Conservation (phyloP, 2,797 vertebrate species). For the Darevskia nairensis region DNA sequence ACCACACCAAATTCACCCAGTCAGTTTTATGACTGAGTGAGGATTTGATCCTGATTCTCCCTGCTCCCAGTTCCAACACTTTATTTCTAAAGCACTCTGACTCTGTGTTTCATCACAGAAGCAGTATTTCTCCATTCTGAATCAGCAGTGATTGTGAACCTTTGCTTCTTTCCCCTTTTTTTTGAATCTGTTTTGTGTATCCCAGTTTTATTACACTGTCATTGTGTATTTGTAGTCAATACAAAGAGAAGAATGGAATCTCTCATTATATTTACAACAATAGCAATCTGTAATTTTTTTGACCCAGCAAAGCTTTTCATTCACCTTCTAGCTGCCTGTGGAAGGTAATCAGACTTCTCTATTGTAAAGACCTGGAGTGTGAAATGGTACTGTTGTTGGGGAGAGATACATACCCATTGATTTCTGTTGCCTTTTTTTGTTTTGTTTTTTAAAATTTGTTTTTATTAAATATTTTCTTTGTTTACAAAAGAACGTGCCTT, state of each 20-base stretch:
- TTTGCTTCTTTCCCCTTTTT: conserved; percentile 13
- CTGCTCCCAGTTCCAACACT: neutral
- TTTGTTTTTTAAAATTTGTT: no score
- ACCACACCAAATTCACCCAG: neutral
- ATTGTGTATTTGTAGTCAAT: conserved; percentile 23
- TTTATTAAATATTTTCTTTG: no score
- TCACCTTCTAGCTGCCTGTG: neutral
- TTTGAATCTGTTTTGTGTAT: neutral
- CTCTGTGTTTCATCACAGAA: neutral
- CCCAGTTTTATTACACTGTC: neutral
- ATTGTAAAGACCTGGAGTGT: conserved; percentile 40
- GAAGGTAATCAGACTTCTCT: conserved; percentile 41
- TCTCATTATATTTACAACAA: conserved; percentile 33
- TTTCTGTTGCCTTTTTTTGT: conserved; percentile 22
- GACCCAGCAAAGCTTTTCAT: conserved; percentile 11
- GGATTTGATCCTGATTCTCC: neutral
- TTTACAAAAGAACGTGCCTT: no score
- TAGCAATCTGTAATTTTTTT: conserved; percentile 38
- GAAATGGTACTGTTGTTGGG: conserved; percentile 31
- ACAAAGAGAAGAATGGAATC: conserved; percentile 23
- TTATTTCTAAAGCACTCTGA: neutral
- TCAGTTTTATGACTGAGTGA: neutral
- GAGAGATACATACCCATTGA: conserved; percentile 34
- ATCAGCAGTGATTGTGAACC: conserved; percentile 12
- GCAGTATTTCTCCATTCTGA: conserved; percentile 28